Evolutionary conservation across 2,797 vertebrate species (phyloP), one percentile per base, ranked within the genome.

Genomic region (Salarias fasciatus): DNA sequence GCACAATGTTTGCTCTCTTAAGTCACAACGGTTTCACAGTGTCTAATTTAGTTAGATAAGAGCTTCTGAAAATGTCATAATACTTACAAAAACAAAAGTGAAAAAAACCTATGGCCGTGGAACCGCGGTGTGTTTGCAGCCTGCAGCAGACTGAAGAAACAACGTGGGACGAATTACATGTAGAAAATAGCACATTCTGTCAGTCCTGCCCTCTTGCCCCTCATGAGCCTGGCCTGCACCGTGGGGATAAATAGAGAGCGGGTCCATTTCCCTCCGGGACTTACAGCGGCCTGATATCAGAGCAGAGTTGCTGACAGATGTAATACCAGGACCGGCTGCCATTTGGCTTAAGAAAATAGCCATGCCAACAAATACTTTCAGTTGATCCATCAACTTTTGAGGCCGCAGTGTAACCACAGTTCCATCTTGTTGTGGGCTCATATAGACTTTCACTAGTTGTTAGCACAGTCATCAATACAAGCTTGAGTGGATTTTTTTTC

Each of bases 331-430:
- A 68, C 79, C 44, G 60, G 72, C 77, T 74, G 71, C 77, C 63
- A 69, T 83, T 83, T 80, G 77, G 79, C 69, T 86, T 80, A 77
- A 80, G 82, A 86, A 87, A 82, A 84, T 68, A 84, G 69, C 79
- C 71, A 59, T 85, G 89, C 80, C 89, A 89, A 88, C 85, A 89
- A 82, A 88, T 77, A 66, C 73, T 80, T 73, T 71, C 11, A 75
- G 72, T 88, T 91, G 82, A 91, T 91, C 88, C 85, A 89, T 92
- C 89, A 91, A 67, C 77, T 84, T 59, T 24, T 76, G 53, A 80
- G 64, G 63, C 75, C 64, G 40, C 67, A 70, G 62, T 12, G 63
- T 12, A 62, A 52, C 66, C 50, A 50, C 51, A 58, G 49, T 43
- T 46, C 55, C 44, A 57, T 45, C 46, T 13, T 11, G 33, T 53